phyloP scores from a whole-genome alignment of 2,113 vertebrate species.

The Climacteris rufus region DNA sequence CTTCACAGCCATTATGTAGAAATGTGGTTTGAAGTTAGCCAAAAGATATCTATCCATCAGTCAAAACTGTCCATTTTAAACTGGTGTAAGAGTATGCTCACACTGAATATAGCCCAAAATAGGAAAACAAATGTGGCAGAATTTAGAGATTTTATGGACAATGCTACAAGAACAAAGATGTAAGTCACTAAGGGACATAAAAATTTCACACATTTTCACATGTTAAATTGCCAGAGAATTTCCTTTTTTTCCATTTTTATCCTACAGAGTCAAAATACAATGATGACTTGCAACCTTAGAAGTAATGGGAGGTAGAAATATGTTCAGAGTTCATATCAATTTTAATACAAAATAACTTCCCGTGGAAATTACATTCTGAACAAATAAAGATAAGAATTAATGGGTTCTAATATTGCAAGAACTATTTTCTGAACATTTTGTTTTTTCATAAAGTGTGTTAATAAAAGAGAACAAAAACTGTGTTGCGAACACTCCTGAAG shows the following conservation, averaged over 20 bases:
- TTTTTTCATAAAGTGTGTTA: background rate
- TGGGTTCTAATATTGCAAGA: background rate
- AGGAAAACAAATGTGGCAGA: background rate
- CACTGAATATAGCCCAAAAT: background rate
- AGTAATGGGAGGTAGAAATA: background rate
- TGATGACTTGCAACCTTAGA: background rate
- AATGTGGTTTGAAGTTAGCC: background rate
- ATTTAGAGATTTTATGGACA: background rate
- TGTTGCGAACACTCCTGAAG: background rate
- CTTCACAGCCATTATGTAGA: background rate
- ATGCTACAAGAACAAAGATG: background rate
- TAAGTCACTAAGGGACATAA: background rate
- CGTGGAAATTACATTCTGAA: background rate
- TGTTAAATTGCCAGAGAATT: background rate
- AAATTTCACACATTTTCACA: background rate
- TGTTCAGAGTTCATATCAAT: background rate
- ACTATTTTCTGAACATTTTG: background rate
- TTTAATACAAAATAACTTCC: background rate
- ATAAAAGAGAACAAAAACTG: background rate
- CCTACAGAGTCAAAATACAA: background rate
- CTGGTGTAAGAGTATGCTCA: background rate
- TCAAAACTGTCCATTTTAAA: fast-evolving
- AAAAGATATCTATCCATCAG: background rate
- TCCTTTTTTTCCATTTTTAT: background rate
- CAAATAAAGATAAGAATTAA: conserved; percentile 13